These are phyloP conservation scores for Diceros bicornis DNA, from an alignment of 2,797 vertebrate genomes.

Conservation along the genomic window DNA sequence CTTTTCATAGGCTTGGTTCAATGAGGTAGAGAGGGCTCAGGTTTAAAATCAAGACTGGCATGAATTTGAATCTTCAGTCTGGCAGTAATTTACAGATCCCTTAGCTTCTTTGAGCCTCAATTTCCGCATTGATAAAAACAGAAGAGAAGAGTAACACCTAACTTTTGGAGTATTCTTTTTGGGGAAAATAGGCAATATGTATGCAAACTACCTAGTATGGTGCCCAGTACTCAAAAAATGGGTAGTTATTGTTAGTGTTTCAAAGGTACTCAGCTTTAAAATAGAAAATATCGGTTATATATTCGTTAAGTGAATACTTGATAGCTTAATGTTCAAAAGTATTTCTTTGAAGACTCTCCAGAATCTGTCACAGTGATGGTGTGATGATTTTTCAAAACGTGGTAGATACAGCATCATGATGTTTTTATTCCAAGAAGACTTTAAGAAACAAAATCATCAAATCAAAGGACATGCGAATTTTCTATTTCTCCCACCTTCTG, in stretches of 20 bases:
- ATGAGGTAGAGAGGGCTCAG: background rate
- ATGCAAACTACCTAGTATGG: background rate
- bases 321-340: background rate
- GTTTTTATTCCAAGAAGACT: constrained; percentile 48
- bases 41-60: background rate
- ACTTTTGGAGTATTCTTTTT: background rate
- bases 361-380: background rate
- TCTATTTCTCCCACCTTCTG: background rate
- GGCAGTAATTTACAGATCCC: background rate
- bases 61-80: background rate
- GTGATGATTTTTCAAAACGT: background rate
- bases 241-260: background rate
- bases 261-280: background rate
- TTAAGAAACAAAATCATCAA: constrained; percentile 35
- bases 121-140: background rate
- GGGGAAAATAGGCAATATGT: background rate
- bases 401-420: background rate
- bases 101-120: background rate
- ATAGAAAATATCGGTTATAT: background rate
- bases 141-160: background rate
- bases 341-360: background rate
- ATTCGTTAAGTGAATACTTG: background rate
- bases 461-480: background rate
- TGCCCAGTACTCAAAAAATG: background rate
- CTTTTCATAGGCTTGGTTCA: background rate